phyloP scores from a whole-genome alignment of 2,888 invertebrate species.

The Oscheius myriophilus region DNA sequence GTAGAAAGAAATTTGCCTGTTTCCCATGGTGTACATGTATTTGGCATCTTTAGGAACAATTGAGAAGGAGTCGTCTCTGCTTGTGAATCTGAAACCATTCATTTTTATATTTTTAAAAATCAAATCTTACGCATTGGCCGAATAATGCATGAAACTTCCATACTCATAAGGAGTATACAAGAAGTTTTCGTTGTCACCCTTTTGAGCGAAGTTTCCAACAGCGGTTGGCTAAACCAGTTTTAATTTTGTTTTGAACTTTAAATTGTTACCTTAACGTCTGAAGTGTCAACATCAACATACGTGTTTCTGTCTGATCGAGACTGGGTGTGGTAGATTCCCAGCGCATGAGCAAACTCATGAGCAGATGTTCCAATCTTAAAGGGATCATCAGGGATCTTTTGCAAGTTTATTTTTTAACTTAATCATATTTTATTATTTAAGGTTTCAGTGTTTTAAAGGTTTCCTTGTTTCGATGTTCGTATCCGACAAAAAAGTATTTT shows the following conservation, averaged over 20 bases:
- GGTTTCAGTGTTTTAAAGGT: too few relatives aligned
- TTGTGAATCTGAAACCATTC: not conserved
- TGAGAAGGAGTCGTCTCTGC: not conserved
- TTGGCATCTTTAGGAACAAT: constrained; percentile 8
- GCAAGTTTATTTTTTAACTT: not conserved
- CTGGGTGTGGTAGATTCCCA: constrained; percentile 46
- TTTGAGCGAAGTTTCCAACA: too few relatives aligned
- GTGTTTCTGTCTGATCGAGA: constrained; percentile 47
- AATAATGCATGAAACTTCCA: constrained; percentile 10
- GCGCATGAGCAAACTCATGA: constrained; percentile 44
- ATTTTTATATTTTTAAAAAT: not conserved
- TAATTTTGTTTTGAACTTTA: too few relatives aligned
- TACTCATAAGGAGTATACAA: constrained; percentile 13
- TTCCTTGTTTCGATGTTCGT: too few relatives aligned
- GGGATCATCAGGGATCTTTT: not conserved
- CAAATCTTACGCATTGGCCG: not conserved
- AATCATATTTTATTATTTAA: not conserved
- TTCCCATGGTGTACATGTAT: constrained; percentile 15
- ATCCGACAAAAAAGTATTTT: too few relatives aligned
- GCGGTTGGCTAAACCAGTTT: too few relatives aligned
- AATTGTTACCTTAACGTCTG: constrained; percentile 34
- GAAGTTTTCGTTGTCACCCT: too few relatives aligned
- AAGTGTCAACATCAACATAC: constrained; percentile 43
- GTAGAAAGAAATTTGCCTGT: not conserved
- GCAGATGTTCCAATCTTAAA: constrained; percentile 44